These are phyloP conservation scores for Ciconia nigra DNA, from an alignment of 2,797 vertebrate genomes.

Conservation along the genomic window DNA sequence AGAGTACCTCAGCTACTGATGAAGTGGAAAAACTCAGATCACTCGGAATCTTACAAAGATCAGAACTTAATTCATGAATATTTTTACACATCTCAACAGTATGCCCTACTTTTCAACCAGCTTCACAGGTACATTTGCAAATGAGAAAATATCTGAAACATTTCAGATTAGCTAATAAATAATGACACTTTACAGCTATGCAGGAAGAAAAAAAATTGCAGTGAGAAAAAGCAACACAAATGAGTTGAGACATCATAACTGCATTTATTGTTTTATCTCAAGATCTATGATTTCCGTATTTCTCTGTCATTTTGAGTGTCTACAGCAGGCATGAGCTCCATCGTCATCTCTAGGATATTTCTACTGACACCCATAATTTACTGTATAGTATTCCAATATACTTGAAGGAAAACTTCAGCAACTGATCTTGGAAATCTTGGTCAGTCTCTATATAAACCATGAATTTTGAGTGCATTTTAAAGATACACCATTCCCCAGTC, in stretches of 20 bases:
- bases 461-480: background rate
- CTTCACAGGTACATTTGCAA: constrained; percentile 3
- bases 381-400: background rate
- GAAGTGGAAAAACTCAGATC: background rate
- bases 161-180: background rate
- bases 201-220: background rate
- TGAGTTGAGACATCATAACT: background rate
- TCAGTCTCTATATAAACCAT: background rate
- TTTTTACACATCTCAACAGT: background rate
- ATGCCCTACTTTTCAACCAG: background rate
- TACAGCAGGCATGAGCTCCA: background rate
- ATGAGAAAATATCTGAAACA: background rate
- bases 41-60: background rate
- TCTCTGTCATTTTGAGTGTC: background rate
- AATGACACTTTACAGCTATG: background rate
- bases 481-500: background rate
- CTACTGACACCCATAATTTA: background rate
- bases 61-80: background rate
- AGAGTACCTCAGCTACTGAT: background rate
- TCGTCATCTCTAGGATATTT: background rate
- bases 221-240: background rate
- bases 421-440: background rate
- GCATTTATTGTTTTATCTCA: background rate
- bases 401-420: background rate
- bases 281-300: background rate